These are phyloP conservation scores for mouse (Mus musculus) DNA, from an alignment of 2,113 vertebrate species.

Conservation along the genomic window DNA sequence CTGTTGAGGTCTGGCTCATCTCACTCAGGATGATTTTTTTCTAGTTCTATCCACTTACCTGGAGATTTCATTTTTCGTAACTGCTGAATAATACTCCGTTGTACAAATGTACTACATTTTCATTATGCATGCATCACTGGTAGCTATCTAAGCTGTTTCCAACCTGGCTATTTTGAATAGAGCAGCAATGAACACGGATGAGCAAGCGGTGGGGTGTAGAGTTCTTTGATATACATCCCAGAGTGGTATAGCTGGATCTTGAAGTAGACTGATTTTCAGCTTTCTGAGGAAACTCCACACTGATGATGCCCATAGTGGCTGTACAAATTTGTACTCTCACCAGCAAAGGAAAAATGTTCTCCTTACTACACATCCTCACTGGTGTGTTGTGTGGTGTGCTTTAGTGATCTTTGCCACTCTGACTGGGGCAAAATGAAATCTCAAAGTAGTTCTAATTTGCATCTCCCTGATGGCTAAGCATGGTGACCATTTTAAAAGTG, in stretches of 20 bases:
- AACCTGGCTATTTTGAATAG: background rate
- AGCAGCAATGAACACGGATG: background rate
- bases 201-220: background rate
- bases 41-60: background rate
- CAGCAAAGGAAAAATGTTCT: background rate
- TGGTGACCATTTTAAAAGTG: background rate
- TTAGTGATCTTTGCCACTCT: background rate
- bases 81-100: background rate
- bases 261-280: too few species aligned
- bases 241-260: too few species aligned
- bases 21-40: background rate
- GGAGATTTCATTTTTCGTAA: background rate
- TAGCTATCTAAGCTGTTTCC: background rate
- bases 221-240: too few species aligned
- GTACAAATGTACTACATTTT: background rate
- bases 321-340: background rate
- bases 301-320: background rate
- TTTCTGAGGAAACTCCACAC: too few species aligned
- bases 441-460: background rate
- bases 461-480: background rate
- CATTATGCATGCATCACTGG: background rate
- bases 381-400: background rate
- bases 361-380: background rate
- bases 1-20: background rate
- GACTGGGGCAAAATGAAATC: background rate